Evolutionary conservation across 2,888 invertebrate species (phyloP).

Genomic region (Lucinisca nassula): DNA sequence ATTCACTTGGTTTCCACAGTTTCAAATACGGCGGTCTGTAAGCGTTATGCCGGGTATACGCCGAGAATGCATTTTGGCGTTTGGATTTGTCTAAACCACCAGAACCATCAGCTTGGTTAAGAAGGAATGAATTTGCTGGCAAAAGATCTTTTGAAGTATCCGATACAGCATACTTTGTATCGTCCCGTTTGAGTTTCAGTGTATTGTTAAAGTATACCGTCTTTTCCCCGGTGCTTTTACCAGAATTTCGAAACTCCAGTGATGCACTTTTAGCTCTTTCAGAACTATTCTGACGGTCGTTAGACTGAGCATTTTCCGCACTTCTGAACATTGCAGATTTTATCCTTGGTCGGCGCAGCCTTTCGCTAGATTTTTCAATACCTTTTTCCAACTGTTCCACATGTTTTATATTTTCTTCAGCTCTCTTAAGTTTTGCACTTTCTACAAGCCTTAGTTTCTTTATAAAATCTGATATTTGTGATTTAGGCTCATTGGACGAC

Average conservation of each 20-base stretch:
- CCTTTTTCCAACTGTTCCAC: neutral
- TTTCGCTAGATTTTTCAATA: neutral
- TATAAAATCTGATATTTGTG: neutral
- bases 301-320: neutral
- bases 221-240: too few species aligned
- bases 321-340: constrained; percentile 4
- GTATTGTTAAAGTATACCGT: neutral
- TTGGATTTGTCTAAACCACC: neutral
- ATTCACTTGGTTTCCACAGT: constrained; percentile 3
- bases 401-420: neutral
- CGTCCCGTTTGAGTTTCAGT: neutral
- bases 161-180: neutral
- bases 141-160: neutral
- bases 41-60: neutral
- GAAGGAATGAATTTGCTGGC: neutral
- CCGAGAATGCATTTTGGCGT: neutral
- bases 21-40: neutral
- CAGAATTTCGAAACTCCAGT: neutral
- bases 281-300: neutral
- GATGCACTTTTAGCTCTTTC: neutral
- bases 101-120: neutral
- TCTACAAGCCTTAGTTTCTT: neutral
- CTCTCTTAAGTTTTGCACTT: neutral
- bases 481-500: neutral
- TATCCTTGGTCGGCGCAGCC: neutral